Conservation (phyloP, 2,113 vertebrate species). For the Eleginops maclovinus region DNA sequence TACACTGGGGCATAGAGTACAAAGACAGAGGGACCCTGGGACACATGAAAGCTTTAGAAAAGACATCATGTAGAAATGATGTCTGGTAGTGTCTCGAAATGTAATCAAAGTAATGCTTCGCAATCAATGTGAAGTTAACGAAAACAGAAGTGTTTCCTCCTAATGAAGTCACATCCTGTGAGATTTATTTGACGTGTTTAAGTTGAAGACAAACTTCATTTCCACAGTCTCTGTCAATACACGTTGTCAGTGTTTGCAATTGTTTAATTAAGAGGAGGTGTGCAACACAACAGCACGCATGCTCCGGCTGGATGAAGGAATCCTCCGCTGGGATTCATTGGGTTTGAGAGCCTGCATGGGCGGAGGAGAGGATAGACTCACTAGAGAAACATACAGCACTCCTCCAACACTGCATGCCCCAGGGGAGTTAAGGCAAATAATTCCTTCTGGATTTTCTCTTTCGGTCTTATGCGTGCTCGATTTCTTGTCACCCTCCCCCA, state of each 20-base stretch:
- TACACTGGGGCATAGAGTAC: not conserved
- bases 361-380: slow-evolving; percentile 65
- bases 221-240: slow-evolving; percentile 53
- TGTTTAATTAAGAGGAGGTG: slow-evolving; percentile 79
- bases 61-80: not conserved
- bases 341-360: slow-evolving; percentile 72
- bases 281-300: slow-evolving; percentile 48
- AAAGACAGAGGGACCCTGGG: not conserved
- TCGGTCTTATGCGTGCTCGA: slow-evolving; percentile 46
- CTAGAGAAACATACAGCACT: slow-evolving; percentile 70
- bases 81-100: not conserved
- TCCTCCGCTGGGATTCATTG: slow-evolving; percentile 72
- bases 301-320: slow-evolving; percentile 68
- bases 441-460: slow-evolving; percentile 73
- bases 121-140: not conserved
- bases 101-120: not conserved
- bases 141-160: not conserved
- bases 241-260: slow-evolving; percentile 43
- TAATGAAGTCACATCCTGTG: slow-evolving; percentile 32
- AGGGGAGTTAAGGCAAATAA: slow-evolving; percentile 61
- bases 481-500: slow-evolving; percentile 4
- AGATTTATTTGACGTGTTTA: slow-evolving; percentile 14
- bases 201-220: slow-evolving; percentile 50
- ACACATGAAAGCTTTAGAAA: not conserved
- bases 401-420: slow-evolving; percentile 65